Evolutionary conservation across 1,140 invertebrate genomes (phyloP), one percentile per base, ranked within the genome.

Genomic region (Drosophila sp.): DNA sequence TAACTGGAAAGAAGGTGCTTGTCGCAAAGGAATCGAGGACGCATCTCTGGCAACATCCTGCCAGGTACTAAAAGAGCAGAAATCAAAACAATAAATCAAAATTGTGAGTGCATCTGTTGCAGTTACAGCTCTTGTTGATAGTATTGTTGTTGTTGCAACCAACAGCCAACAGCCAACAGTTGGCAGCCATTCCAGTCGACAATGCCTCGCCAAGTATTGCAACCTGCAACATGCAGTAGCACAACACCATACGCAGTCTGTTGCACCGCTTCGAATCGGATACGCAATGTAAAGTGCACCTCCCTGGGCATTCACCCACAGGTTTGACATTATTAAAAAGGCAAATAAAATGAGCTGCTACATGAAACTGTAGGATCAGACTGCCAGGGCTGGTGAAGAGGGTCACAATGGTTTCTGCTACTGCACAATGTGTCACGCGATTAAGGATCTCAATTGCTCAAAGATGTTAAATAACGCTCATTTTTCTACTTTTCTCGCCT

Each of bases 51-150:
- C 76, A 70, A 41, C 81, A 77, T 69, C 61, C 81, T 77, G 63
- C 64, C 81, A 84, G 81, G 77, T 84, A 86, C 59, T 84, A 67
- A 84, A 86, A 70, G 63, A 86, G 78, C 81, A 74, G 81, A 74
- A 84, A 86, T 84, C 78, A 80, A 84, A 84, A 84, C 86, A 87
- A 81, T 86, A 86, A 86, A 87, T 86, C 82, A 86, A 82, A 86
- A 81, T 76, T 76, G 76, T 82, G 45, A 57, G 58, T 70, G 45
- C 72, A 34, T 54, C 51, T 61, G 70, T 59, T 58, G 38, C 48
- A 25, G 7, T n/a, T 6, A 18, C 11, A 7, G 25, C 18, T 27
- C 8, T 11, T 11, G 45, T 50, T 56, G 27, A n/a, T 72, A 27
- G 38, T 32, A n/a, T 34, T 53, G 67, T 27, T 34, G 14, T 43